These are phyloP conservation scores for Tetragnatha montana DNA, from an alignment of 2,888 invertebrate genomes.

Conservation along the genomic window DNA sequence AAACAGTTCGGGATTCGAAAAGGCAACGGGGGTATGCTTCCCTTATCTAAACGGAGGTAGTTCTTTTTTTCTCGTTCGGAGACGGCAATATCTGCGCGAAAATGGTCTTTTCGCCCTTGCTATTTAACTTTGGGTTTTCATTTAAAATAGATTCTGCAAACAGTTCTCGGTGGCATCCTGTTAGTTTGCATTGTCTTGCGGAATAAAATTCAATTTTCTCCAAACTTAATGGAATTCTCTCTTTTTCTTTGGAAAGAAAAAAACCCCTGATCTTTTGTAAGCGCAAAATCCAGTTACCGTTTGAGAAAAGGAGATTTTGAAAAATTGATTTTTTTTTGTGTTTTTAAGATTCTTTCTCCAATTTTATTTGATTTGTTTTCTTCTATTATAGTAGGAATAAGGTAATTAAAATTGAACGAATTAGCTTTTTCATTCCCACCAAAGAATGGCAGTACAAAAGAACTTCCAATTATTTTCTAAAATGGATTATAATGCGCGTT, in stretches of 20 bases:
- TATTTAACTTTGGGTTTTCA: constrained; percentile 24
- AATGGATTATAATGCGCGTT: no score
- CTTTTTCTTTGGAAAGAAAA: background rate
- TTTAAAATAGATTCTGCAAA: constrained; percentile 46
- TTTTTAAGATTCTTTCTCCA: background rate
- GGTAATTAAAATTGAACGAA: background rate
- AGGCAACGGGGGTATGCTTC: background rate
- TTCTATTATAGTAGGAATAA: background rate
- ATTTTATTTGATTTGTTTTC: background rate
- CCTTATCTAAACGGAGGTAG: constrained; percentile 16
- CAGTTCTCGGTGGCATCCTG: constrained; percentile 49
- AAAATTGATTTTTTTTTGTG: constrained; percentile 1
- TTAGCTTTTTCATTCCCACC: background rate
- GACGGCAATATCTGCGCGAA: background rate
- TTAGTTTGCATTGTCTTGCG: constrained; percentile 40
- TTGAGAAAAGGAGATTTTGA: background rate
- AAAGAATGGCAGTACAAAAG: background rate
- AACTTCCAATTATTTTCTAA: no score
- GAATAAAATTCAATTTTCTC: constrained; percentile 49
- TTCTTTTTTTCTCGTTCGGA: constrained; percentile 11
- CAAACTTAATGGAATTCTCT: constrained; percentile 32
- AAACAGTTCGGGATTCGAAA: constrained; percentile 29
- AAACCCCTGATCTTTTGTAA: constrained; percentile 15
- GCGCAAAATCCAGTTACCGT: constrained; percentile 17
- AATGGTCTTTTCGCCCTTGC: constrained; percentile 14